Percentiles rank a stretch among this genome's conserved stretches.
phyloP scores from a whole-genome alignment of 2,113 vertebrate genomes.

The Chaetorhynchus papuensis region DNA sequence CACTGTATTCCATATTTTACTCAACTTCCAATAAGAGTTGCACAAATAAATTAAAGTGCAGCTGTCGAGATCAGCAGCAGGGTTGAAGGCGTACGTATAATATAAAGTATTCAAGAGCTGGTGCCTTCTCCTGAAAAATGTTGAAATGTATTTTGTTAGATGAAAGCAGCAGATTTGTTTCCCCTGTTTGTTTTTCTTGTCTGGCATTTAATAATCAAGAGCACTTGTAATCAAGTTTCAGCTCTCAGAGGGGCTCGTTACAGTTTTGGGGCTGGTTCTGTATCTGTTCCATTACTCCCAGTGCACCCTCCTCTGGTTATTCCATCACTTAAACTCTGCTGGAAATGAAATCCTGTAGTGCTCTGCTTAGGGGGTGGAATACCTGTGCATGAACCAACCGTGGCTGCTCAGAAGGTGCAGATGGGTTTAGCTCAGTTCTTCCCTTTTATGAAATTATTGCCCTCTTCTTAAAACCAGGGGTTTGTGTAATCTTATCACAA shows the following conservation, averaged over 20 bases:
- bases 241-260: neutral
- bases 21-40: slow-evolving; percentile 36
- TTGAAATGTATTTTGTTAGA: neutral
- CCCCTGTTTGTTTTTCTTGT: neutral
- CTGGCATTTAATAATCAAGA: neutral
- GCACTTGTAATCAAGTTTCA: neutral
- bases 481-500: neutral
- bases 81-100: slow-evolving; percentile 15
- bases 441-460: neutral
- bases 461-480: neutral
- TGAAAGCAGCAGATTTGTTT: slow-evolving; percentile 3
- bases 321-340: neutral
- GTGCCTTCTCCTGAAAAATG: slow-evolving; percentile 5
- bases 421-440: neutral
- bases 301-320: neutral
- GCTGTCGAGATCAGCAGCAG: slow-evolving; percentile 62
- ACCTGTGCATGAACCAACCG: neutral
- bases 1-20: slow-evolving; percentile 22
- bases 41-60: slow-evolving; percentile 54
- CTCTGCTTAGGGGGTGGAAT: neutral
- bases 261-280: neutral
- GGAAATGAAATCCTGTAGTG: neutral
- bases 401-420: neutral
- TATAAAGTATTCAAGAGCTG: neutral
- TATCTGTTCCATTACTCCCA: neutral